Evolutionary conservation across 2,113 vertebrate genomes (phyloP), one percentile per base, ranked within the genome.

Genomic region (Uria aalge): DNA sequence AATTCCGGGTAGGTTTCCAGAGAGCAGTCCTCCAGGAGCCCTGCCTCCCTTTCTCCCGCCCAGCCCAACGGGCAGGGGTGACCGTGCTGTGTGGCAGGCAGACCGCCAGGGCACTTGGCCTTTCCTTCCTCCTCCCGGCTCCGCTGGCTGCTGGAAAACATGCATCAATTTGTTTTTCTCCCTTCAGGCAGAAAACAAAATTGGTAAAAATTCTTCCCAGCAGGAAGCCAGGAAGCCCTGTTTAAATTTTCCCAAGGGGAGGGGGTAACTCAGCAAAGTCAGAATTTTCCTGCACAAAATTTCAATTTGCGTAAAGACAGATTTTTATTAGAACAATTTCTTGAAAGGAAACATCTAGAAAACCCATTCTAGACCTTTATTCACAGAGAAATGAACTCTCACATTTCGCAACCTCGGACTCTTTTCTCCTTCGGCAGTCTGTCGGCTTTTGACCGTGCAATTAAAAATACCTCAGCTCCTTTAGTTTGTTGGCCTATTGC

Each of bases 171-270:
- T 97, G 96, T 59, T 95, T 96, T 96, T 91, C 81, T 94, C 69
- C 77, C 93, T 94, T 95, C 93, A 96, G 93, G 92, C 94, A 97
- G 93, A 96, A 96, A 96, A 96, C 90, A 96, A 96, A 96, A 89
- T 63, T 96, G 94, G 87, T 84, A 94, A 95, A 95, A 96, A 90
- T 22, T 75, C 64, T 91, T 94, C 92, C 84, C 81, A 88, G 57
- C 73, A 89, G 62, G 91, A 94, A 94, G 82, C 88, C 92, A 93
- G 85, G 91, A 96, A 96, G 91, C 67, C 53, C 74, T 87, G 83
- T 80, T 92, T 95, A 85, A 95, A 91, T 96, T 91, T 94, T 96
- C 93, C 94, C 86, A 91, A 56, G 63, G 81, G 88, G 71, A 88
- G 32, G 50, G 71, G 43, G n/a, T 38, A 93, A 62, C 47, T 77